Evolutionary conservation across 2,888 invertebrate genomes (phyloP).

Genomic region (Cephus rjabovi): DNA sequence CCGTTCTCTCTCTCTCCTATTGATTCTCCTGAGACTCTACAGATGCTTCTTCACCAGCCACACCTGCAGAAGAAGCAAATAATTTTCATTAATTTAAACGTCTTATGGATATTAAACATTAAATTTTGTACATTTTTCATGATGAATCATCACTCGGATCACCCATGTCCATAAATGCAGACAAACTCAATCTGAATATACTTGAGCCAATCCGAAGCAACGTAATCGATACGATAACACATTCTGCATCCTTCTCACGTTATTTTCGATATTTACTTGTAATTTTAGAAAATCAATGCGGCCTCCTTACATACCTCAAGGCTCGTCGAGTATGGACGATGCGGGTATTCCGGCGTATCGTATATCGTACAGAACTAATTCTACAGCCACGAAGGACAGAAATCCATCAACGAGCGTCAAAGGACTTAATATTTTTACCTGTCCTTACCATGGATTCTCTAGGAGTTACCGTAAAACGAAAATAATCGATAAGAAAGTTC

Average conservation of each 20-base stretch:
- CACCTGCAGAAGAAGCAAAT: background rate
- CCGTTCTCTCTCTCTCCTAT: background rate
- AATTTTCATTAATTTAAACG: background rate
- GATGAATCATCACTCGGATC: background rate
- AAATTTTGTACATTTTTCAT: background rate
- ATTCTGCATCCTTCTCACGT: background rate
- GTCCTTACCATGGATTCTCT: background rate
- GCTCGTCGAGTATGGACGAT: constrained; percentile 3
- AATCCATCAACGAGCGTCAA: background rate
- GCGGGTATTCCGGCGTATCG: background rate
- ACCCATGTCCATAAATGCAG: background rate
- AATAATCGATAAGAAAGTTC: background rate
- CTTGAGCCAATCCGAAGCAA: background rate
- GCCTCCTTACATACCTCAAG: constrained; percentile 12
- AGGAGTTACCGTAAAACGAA: background rate
- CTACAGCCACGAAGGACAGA: background rate
- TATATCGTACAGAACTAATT: background rate
- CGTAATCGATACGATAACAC: background rate
- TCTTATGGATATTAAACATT: background rate
- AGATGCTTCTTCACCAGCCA: background rate
- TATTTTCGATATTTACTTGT: constrained; percentile 18
- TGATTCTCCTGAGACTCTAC: constrained; percentile 1
- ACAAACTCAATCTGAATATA: too few species aligned
- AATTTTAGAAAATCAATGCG: constrained; percentile 35
- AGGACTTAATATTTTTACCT: background rate